Evolutionary conservation across 2,113 vertebrate genomes (phyloP).

Genomic region (Rhea pennata): DNA sequence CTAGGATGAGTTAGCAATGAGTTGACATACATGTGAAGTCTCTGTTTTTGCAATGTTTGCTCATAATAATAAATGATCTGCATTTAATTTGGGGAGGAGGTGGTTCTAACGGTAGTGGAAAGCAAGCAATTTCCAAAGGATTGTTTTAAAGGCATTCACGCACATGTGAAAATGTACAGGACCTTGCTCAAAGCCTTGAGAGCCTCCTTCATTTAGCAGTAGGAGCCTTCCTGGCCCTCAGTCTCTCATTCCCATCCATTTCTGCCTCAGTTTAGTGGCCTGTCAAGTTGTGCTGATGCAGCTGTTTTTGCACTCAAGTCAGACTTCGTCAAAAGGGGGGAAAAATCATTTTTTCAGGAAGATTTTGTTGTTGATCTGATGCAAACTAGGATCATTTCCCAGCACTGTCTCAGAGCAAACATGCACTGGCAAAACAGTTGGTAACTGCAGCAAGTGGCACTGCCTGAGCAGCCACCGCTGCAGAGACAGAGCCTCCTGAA

Average conservation of each 20-base stretch:
- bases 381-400: background rate
- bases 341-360: background rate
- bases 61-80: background rate
- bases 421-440: accelerated
- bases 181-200: background rate
- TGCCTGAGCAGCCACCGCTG: background rate
- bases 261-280: background rate
- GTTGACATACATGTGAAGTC: background rate
- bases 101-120: background rate
- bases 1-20: background rate
- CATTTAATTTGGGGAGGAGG: background rate
- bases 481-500: background rate
- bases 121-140: background rate
- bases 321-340: background rate
- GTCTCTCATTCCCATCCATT: background rate
- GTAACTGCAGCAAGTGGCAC: background rate
- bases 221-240: background rate
- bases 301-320: background rate
- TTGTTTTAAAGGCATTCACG: background rate
- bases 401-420: background rate
- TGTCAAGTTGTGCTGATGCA: background rate
- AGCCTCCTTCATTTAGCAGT: background rate
- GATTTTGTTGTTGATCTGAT: background rate
- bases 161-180: accelerated
- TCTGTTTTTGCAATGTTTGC: background rate